A percentile compares a stretch with the other conserved stretches of the same genome.
phyloP scores from a whole-genome alignment of 2,797 vertebrate genomes.

The Masticophis lateralis region DNA sequence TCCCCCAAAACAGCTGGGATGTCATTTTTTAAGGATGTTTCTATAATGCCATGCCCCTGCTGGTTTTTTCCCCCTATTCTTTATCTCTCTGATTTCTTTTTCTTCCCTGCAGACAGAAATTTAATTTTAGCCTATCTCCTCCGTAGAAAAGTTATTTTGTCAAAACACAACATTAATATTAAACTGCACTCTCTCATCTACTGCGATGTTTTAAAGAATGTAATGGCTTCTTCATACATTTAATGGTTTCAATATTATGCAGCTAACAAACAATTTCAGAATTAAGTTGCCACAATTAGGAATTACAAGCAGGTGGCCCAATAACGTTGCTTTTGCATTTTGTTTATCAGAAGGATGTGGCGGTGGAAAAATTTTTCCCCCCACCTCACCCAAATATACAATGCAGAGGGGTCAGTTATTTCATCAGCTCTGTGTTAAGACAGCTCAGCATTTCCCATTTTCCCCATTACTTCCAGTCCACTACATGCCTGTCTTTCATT shows the following conservation, averaged over 20 bases:
- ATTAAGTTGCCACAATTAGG: constrained; percentile 80
- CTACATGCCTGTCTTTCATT: constrained; percentile 66
- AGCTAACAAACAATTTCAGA: constrained; percentile 78
- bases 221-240: constrained; percentile 64
- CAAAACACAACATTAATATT: constrained; percentile 59
- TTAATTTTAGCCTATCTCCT: constrained; percentile 55
- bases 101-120: constrained; percentile 43
- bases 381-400: constrained; percentile 41
- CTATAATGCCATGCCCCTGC: constrained; percentile 8
- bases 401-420: constrained; percentile 76
- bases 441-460: constrained; percentile 73
- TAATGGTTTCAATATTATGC: constrained; percentile 71
- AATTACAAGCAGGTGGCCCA: constrained; percentile 81
- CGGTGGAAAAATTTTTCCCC: constrained; percentile 44
- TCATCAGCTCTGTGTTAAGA: constrained; percentile 75
- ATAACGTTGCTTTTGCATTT: constrained; percentile 81
- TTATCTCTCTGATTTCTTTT: constrained; percentile 45
- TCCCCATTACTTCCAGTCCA: constrained; percentile 76
- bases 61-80: neutral
- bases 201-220: constrained; percentile 65
- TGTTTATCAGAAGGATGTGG: constrained; percentile 74
- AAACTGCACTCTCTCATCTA: constrained; percentile 54
- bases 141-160: constrained; percentile 56
- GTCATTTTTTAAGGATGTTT: constrained; percentile 30
- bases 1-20: neutral